phyloP scores from a whole-genome alignment of 2,113 vertebrate genomes.

The Upupa epops region DNA sequence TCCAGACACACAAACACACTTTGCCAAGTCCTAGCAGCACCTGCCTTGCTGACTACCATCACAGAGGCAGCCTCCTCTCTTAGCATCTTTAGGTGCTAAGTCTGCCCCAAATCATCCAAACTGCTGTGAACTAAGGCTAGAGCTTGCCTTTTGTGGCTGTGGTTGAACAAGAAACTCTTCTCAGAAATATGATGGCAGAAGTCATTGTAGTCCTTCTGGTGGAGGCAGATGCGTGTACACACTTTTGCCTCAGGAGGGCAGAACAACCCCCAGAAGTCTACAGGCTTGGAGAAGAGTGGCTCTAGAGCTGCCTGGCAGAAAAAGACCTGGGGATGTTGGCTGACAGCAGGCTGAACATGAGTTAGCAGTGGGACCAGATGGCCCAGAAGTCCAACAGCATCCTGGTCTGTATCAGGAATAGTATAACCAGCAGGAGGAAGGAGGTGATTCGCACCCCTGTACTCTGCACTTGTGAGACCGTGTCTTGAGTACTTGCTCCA shows the following conservation, averaged over 20 bases:
- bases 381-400: no score
- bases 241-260: neutral
- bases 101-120: neutral
- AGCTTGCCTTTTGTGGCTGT: neutral
- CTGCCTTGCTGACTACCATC: neutral
- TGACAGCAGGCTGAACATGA: no score
- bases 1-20: neutral
- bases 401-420: no score
- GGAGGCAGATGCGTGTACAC: accelerated
- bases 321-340: no score
- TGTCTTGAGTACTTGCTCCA: no score
- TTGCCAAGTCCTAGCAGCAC: neutral
- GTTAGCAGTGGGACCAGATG: no score
- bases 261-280: no score
- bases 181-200: neutral
- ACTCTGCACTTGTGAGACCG: no score
- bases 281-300: no score
- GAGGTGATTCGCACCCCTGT: no score
- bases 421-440: no score
- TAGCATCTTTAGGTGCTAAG: neutral
- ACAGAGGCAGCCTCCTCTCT: neutral
- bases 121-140: neutral
- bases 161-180: neutral
- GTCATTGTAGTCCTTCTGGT: neutral
- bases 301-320: no score